phyloP scores from a whole-genome alignment of 2,888 invertebrate species.

The Cryptocephalus moraei region DNA sequence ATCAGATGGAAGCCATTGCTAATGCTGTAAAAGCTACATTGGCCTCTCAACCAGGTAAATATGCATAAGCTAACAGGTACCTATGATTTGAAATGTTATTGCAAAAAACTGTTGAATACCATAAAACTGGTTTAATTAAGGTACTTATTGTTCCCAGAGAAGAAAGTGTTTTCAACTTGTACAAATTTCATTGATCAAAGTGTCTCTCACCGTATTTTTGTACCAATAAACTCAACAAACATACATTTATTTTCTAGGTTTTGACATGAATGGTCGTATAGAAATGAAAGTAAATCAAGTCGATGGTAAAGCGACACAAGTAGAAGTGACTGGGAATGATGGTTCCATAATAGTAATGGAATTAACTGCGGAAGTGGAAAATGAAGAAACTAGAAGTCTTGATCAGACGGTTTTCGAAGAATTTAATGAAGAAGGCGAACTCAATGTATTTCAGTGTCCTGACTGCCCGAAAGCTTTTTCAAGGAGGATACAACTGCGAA shows the following conservation, averaged over 20 bases:
- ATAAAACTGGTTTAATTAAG: too few species aligned
- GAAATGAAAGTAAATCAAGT: constrained; percentile 34
- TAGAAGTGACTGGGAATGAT: constrained; percentile 39
- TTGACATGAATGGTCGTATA: constrained; percentile 32
- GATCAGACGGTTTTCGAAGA: constrained; percentile 6
- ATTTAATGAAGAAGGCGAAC: constrained; percentile 33
- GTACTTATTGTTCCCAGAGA: too few species aligned
- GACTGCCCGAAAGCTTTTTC: constrained; percentile 55
- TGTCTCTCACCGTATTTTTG: too few species aligned
- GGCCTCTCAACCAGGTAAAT: constrained; percentile 30
- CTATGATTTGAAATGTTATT: too few species aligned
- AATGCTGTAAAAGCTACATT: constrained; percentile 38
- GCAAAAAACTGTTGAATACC: too few species aligned
- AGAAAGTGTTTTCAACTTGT: too few species aligned
- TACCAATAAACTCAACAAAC: too few species aligned
- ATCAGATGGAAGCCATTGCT: constrained; percentile 35
- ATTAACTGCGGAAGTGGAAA: constrained; percentile 35
- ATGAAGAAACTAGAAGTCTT: constrained; percentile 3
- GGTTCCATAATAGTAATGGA: constrained; percentile 42
- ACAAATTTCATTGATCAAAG: too few species aligned
- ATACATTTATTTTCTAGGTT: constrained; percentile 18
- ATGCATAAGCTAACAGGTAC: too few species aligned
- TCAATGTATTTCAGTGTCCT: constrained; percentile 47
- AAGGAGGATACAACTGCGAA: constrained; percentile 46
- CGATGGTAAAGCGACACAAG: constrained; percentile 34